Conservation (phyloP, 2,113 vertebrate species). For the Talpa occidentalis region DNA sequence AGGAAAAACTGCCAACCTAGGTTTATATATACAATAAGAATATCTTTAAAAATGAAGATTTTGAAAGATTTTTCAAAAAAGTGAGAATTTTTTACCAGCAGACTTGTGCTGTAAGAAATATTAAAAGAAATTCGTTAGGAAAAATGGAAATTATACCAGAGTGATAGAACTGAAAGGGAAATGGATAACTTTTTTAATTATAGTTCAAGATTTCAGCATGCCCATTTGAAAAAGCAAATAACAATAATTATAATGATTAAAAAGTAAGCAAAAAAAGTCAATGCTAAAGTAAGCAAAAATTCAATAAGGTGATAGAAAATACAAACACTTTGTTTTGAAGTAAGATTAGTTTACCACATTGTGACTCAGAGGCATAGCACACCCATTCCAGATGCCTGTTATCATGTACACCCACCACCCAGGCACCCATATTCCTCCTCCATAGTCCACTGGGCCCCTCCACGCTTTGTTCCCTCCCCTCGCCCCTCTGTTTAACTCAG, state of each 20-base stretch:
- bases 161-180: not conserved
- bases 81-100: not conserved
- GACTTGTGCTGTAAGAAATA: conserved; percentile 26
- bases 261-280: no score
- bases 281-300: not conserved
- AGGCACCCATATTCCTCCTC: no score
- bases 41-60: not conserved
- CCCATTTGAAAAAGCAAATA: not conserved
- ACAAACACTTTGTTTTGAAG: not conserved
- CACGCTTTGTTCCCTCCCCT: no score
- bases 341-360: no score
- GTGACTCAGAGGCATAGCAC: no score
- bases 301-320: not conserved
- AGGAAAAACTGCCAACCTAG: not conserved
- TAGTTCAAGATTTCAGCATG: not conserved
- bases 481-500: no score
- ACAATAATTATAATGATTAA: no score
- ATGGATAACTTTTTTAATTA: not conserved
- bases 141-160: not conserved
- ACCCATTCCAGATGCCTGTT: no score
- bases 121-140: conserved; percentile 14
- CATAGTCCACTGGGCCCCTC: no score
- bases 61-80: not conserved
- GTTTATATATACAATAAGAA: not conserved
- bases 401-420: no score